Evolutionary conservation across 2,113 vertebrate species (phyloP), one percentile per base, ranked within the genome.

Genomic region (Haliaeetus leucogaster): DNA sequence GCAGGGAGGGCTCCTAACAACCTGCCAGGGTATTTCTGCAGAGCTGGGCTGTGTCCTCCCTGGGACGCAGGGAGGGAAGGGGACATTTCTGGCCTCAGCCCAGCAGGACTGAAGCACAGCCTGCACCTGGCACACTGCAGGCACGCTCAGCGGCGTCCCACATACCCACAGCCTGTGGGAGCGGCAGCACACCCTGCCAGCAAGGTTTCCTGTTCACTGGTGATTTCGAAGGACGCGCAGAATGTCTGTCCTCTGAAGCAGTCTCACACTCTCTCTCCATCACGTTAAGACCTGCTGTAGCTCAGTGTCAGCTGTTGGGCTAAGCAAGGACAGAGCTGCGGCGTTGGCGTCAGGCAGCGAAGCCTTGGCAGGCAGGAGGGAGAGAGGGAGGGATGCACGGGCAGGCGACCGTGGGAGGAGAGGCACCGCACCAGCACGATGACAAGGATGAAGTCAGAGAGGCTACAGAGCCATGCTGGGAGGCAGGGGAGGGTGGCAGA

Each of bases 221-320:
- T 0, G 27, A 18, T n/a, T 25, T 27, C 5, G 2, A 72, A 47
- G 77, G 56, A 22, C 0, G 7, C 59, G 19, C 1, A 29, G 72
- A 26, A n/a, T 25, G 76, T 62, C 63, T 9, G 58, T 11, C n/a
- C 59, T 48, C 53, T 5, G 79, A 22, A 65, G 67, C 58, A 48
- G 73, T 15, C 55, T 59, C 0, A 2, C 55, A 18, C 0, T 1
- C n/a, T 27, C 70, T 80, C 66, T 43, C 77, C 59, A 15, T 66
- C 67, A 1, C 0, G 0, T 25, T 62, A 14, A 56, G 71, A 62
- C 16, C 42, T 8, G 86, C 74, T 73, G 66, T 4, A 21, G 63
- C 73, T 71, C 67, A 12, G 84, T n/a, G 59, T 13, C 45, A 30
- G 67, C 76, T 50, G 71, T 6, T 6, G 63, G 82, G 42, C 70